Conservation (phyloP, 2,888 invertebrate genomes). For the Steinernema hermaphroditum region DNA sequence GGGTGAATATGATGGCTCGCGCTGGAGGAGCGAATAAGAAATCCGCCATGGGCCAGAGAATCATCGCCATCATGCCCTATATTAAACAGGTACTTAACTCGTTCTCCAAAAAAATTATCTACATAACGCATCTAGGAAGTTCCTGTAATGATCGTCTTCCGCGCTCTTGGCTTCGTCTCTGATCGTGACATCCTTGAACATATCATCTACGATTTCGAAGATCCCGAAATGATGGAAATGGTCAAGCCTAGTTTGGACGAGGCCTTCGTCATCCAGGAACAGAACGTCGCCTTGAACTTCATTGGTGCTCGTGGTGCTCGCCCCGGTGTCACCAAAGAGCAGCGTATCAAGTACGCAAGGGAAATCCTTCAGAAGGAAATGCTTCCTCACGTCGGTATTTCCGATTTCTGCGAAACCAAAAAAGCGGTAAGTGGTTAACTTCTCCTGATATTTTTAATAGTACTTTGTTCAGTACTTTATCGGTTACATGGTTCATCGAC, state of each 20-base stretch:
- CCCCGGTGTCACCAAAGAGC: constrained; percentile 97
- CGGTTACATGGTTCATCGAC: constrained; percentile 94
- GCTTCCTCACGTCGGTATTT: constrained; percentile 98
- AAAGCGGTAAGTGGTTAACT: constrained; percentile 74
- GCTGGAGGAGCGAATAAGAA: constrained; percentile 84
- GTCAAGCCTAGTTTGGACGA: constrained; percentile 98
- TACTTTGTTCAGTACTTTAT: constrained; percentile 57
- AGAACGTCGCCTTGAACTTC: constrained; percentile 96
- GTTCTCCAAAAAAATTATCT: too few relatives aligned
- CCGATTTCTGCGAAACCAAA: constrained; percentile 98
- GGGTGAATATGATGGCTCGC: constrained; percentile 98
- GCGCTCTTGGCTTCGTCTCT: constrained; percentile 97
- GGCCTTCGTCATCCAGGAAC: constrained; percentile 98
- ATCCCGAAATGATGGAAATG: constrained; percentile 99
- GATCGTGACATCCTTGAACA: constrained; percentile 98
- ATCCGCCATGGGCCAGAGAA: constrained; percentile 96
- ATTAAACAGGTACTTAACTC: constrained; percentile 76
- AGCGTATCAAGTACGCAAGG: constrained; percentile 96
- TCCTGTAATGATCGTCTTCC: constrained; percentile 98
- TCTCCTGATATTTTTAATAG: neutral
- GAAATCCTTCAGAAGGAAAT: constrained; percentile 99
- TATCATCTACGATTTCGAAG: constrained; percentile 99
- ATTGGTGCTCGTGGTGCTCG: constrained; percentile 95
- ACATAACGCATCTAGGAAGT: constrained; percentile 78
- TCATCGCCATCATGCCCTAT: constrained; percentile 95